Evolutionary conservation across 2,888 invertebrate species (phyloP).

Genomic region (Erannis defoliaria): DNA sequence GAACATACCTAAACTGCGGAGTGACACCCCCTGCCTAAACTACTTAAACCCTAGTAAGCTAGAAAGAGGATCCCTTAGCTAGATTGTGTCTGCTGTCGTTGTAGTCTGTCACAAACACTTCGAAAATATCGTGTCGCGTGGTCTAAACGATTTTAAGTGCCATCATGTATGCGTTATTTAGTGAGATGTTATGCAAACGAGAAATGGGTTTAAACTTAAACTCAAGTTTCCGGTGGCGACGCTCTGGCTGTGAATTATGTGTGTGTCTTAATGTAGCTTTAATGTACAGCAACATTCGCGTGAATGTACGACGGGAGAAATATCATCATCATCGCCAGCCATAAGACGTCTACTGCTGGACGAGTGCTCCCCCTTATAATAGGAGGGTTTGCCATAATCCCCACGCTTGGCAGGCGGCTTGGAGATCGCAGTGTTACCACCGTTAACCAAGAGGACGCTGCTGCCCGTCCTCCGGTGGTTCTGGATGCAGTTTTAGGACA

Average conservation of each 20-base stretch:
- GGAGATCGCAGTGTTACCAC: no score
- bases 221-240: conserved; percentile 28
- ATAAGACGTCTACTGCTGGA: no score
- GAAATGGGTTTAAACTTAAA: conserved; percentile 34
- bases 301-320: not conserved
- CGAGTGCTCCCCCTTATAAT: no score
- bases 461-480: no score
- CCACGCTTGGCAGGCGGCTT: no score
- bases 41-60: no score
- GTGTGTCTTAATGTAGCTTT: conserved; percentile 28
- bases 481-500: no score
- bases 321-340: not conserved
- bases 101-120: not conserved
- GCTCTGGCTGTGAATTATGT: conserved; percentile 26
- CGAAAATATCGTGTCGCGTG: conserved; percentile 11
- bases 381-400: no score
- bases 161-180: conserved; percentile 27
- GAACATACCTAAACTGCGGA: no score
- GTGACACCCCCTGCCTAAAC: no score
- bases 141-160: conserved; percentile 1
- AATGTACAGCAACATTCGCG: conserved; percentile 16
- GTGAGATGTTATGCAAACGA: conserved; percentile 35
- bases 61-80: no score
- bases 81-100: not conserved
- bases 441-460: no score